Percentiles rank a stretch among this genome's conserved stretches.
Conservation (phyloP, 2,888 invertebrate species). For the Diplolepis rosae region DNA sequence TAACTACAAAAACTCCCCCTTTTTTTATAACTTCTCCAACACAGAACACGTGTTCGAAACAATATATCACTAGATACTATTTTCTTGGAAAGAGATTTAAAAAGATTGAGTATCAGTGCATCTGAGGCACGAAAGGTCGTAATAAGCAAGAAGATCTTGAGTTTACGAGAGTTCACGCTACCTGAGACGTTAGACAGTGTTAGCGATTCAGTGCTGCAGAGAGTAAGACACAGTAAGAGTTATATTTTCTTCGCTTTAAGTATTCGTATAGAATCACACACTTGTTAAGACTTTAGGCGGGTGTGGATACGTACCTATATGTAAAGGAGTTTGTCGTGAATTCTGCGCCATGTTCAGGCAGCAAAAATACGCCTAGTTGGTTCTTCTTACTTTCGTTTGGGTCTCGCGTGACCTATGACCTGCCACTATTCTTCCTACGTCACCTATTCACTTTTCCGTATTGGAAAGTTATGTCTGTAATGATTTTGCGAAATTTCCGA, state of each 20-base stretch:
- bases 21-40: too few relatives aligned
- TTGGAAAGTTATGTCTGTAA: slow-evolving; percentile 18
- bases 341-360: background rate
- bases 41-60: background rate
- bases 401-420: slow-evolving; percentile 6
- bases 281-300: background rate
- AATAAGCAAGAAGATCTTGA: slow-evolving; percentile 28
- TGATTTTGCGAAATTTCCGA: slow-evolving; percentile 11
- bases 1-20: too few relatives aligned
- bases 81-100: slow-evolving; percentile 13
- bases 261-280: background rate
- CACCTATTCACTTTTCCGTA: slow-evolving; percentile 12
- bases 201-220: background rate
- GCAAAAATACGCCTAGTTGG: background rate
- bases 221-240: background rate
- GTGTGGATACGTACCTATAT: background rate
- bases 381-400: slow-evolving; percentile 13
- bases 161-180: slow-evolving; percentile 9
- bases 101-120: slow-evolving; percentile 1
- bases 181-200: background rate
- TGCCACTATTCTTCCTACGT: background rate
- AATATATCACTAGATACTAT: background rate
- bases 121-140: slow-evolving; percentile 24
- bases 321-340: background rate
- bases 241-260: background rate